phyloP scores from a whole-genome alignment of 2,888 invertebrate genomes.

The Meganola albula region DNA sequence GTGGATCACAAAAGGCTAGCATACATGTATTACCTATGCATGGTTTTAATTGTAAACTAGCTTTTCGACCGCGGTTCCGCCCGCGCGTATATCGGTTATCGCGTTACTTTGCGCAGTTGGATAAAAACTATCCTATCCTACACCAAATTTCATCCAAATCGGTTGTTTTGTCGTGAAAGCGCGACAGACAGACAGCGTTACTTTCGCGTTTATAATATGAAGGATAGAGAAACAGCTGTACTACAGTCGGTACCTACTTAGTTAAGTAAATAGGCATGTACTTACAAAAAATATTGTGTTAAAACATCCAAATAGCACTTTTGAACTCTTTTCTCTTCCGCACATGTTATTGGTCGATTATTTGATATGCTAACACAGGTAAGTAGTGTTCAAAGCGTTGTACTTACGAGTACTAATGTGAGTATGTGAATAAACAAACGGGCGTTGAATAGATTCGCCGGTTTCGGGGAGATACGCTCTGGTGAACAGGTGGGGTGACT shows the following conservation, averaged over 20 bases:
- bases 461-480: conserved; percentile 76
- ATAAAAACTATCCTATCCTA: no score
- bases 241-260: not conserved
- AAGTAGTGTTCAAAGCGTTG: conserved; percentile 32
- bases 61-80: no score
- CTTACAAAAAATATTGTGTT: conserved; percentile 82
- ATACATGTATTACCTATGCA: no score
- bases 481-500: conserved; percentile 75
- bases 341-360: conserved; percentile 38
- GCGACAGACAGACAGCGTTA: no score
- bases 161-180: no score
- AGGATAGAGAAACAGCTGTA: no score
- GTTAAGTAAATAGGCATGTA: conserved; percentile 20
- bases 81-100: no score
- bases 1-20: no score
- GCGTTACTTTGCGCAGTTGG: no score
- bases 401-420: conserved; percentile 35
- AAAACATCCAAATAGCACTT: conserved; percentile 81
- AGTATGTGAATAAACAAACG: conserved; percentile 58
- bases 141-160: no score
- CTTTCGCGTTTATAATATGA: no score
- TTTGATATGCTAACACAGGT: conserved; percentile 14
- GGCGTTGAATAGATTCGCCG: conserved; percentile 68
- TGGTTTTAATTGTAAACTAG: no score
- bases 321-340: conserved; percentile 74